Evolutionary conservation across 2,113 vertebrate species (phyloP), one percentile per base, ranked within the genome.

Genomic region (Cebus imitator): DNA sequence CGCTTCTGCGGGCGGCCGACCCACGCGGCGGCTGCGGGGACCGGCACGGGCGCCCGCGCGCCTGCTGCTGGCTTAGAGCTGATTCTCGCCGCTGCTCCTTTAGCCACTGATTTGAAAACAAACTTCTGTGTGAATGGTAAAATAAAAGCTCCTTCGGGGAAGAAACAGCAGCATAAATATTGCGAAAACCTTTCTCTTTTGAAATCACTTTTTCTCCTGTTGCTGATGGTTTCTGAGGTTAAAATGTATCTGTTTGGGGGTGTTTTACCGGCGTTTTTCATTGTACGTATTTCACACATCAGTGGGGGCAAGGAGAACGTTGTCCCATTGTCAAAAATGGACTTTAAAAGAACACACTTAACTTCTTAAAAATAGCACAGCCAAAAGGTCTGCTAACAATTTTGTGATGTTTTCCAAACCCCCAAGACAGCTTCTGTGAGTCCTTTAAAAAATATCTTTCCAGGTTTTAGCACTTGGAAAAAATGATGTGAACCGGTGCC

Each of bases 61-160:
- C 97, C 96, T 88, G 95, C 96, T 97, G 92, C 93, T 92, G 96
- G 93, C 87, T 95, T 97, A 97, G 96, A 98, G 43, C 45, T 50
- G 50, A 73, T 73, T 87, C 82, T 96, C 83, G 37, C 98, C 98
- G 98, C 98, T 98, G 98, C 86, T 96, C 58, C 88, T 96, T 96
- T 92, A 94, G 98, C 98, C 98, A 98, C 98, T 97, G 98, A 97
- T 97, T 98, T 97, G 98, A 98, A 98, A 98, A 98, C 98, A 99
- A 98, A 92, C 98, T 98, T 98, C 98, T 98, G 98, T 98, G 98
- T 98, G 97, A 98, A 98, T 96, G 97, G 93, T 98, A 98, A 98
- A 98, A 98, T 98, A 98, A 98, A 98, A 98, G 96, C 97, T 98
- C 97, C 97, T 97, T 96, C 97, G 88, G 76, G 94, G 97, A 98